Base-by-base conservation (phyloP, 92 coral and sea anemone genomes). In the Epizoanthus rinbou region DNA sequence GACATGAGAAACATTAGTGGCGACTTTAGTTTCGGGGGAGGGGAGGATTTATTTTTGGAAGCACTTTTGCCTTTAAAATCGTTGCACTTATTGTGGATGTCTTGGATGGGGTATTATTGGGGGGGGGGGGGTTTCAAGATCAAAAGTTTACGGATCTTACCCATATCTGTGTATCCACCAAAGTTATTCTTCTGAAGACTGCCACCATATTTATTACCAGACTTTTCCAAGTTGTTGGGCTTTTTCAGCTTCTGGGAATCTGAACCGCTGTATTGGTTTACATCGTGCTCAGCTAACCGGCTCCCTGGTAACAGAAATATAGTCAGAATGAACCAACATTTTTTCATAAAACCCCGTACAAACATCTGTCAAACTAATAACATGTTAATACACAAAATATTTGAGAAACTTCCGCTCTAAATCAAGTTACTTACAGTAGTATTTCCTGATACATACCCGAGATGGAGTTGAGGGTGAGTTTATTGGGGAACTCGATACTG, bases 401-500 rank as follows among this genome's bases (percentile, higher is more conserved):
- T 28, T 28, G 31, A 28, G 31, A 28, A 0, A 28, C 31, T 28
- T 1, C 43, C 6, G 5, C 43, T 37, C 3, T 3, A 37, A 37
- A 37, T 37, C 43, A 37, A 6, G 5, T 37, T 37, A 1, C 43
- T 37, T 37, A 37, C 43, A 37, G 6, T 64, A 74, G 14, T 43
- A 74, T 5, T 64, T 53, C 2, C 23, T 24, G 5, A 35, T 35
- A 24, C 39, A 53, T 74, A 93, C 97, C 98, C 87, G 98, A 72
- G 39, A 91, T 85, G 1, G 89, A 70, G 64, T 87, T 91, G 22
- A 93, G 79, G 52, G 94, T 79, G 25, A 91, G 37, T 85, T 93
- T 93, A 75, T 93, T 93, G 37, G 91, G 80, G 37, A 93, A 91
- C n/a, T 93, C 98, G 41, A 89, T 79, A 57, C 88, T 88, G 65